Conservation (phyloP, 2,797 vertebrate species). For the Morus bassanus region DNA sequence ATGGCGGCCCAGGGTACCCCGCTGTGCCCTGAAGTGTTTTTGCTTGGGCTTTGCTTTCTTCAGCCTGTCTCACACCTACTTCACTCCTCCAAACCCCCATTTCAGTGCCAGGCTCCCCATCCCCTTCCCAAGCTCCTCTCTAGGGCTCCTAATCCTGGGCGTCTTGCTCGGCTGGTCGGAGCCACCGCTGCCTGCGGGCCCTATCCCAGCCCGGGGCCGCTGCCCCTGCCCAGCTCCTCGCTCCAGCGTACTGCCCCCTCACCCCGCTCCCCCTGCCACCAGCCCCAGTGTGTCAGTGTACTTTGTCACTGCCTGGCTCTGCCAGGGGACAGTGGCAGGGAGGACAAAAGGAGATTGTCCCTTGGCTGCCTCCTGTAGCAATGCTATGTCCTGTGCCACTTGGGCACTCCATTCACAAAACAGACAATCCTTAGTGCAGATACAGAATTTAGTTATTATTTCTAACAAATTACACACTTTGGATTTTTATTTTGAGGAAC, state of each 20-base stretch:
- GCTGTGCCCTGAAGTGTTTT: not conserved
- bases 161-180: not conserved
- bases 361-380: not conserved
- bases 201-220: not conserved
- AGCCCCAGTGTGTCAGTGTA: not conserved
- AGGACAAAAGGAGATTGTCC: not conserved
- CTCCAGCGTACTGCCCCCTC: rapidly evolving
- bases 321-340: not conserved
- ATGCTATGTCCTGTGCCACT: not conserved
- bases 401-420: not conserved
- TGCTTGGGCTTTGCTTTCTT: not conserved
- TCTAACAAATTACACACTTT: not conserved
- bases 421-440: not conserved
- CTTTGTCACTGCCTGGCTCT: not conserved
- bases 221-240: not conserved
- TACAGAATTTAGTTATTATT: not conserved
- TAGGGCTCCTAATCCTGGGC: rapidly evolving
- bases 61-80: not conserved
- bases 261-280: not conserved
- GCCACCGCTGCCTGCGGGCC: not conserved
- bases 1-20: not conserved
- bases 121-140: not conserved
- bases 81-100: rapidly evolving
- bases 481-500: not conserved
- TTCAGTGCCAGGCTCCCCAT: not conserved